Evolutionary conservation across 2,113 vertebrate species (phyloP).

Genomic region (Herpetotheres cachinnans): DNA sequence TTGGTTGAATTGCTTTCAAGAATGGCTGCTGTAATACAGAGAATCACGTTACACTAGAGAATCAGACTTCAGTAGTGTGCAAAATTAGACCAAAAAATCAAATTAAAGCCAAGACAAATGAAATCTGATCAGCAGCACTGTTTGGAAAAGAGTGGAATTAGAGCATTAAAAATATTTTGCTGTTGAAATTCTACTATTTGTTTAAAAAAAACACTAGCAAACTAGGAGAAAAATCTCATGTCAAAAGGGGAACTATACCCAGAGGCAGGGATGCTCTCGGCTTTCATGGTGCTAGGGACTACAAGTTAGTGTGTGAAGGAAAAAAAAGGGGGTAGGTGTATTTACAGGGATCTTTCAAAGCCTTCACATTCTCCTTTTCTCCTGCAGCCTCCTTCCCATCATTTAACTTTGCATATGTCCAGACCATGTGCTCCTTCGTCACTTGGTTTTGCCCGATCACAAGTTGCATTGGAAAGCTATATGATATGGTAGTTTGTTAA

Average conservation of each 20-base stretch:
- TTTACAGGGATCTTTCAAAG: background rate
- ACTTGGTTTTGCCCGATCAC: background rate
- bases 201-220: background rate
- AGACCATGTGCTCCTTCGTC: background rate
- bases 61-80: background rate
- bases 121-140: background rate
- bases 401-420: background rate
- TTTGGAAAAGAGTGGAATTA: background rate
- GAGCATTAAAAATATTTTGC: background rate
- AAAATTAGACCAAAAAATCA: background rate
- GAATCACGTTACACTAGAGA: background rate
- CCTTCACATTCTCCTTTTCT: background rate
- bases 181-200: background rate
- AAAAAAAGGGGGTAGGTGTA: background rate
- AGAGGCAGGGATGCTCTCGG: background rate
- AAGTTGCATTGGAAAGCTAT: background rate
- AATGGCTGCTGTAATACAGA: background rate
- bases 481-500: background rate
- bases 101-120: background rate
- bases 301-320: background rate
- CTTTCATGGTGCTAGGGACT: background rate
- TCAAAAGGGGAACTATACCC: background rate
- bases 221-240: background rate
- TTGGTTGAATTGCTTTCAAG: background rate
- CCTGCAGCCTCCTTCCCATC: background rate